Evolutionary conservation across 1,140 invertebrate genomes (phyloP).

Genomic region (Drosophila sucinea): DNA sequence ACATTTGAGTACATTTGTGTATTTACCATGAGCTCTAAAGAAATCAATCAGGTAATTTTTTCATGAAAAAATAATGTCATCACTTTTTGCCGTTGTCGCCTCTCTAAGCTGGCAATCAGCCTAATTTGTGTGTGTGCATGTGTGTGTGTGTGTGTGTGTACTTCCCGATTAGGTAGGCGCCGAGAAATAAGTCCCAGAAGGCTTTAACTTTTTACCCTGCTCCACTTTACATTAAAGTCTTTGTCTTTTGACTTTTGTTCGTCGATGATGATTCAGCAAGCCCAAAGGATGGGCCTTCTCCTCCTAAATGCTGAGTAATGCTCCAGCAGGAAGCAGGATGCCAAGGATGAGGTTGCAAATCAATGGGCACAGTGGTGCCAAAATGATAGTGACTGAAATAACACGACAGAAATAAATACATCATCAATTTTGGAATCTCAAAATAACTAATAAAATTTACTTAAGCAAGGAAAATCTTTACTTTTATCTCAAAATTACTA

Average conservation of each 20-base stretch:
- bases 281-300: constrained; percentile 17
- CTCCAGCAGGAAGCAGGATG: not conserved
- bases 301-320: constrained; percentile 45
- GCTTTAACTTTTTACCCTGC: constrained; percentile 35
- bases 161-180: constrained; percentile 44
- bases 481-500: too few species aligned
- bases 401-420: not conserved
- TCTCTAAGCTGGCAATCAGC: constrained; percentile 40
- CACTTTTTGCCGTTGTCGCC: constrained; percentile 23
- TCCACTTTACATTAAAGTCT: constrained; percentile 28
- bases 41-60: constrained; percentile 71
- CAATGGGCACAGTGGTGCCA: constrained; percentile 9
- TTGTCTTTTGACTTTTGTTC: constrained; percentile 12
- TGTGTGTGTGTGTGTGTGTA: constrained; percentile 15
- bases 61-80: constrained; percentile 8
- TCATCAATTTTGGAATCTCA: constrained; percentile 12
- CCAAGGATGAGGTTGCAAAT: constrained; percentile 11
- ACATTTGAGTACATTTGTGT: not conserved
- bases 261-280: constrained; percentile 47
- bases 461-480: too few species aligned
- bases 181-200: constrained; percentile 51
- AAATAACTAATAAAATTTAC: too few species aligned
- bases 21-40: constrained; percentile 33
- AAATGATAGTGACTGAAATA: not conserved
- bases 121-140: constrained; percentile 22